A percentile compares a stretch with the other conserved stretches of the same genome.
phyloP scores from a whole-genome alignment of 2,888 invertebrate species.

The Agriopis aurantiaria region DNA sequence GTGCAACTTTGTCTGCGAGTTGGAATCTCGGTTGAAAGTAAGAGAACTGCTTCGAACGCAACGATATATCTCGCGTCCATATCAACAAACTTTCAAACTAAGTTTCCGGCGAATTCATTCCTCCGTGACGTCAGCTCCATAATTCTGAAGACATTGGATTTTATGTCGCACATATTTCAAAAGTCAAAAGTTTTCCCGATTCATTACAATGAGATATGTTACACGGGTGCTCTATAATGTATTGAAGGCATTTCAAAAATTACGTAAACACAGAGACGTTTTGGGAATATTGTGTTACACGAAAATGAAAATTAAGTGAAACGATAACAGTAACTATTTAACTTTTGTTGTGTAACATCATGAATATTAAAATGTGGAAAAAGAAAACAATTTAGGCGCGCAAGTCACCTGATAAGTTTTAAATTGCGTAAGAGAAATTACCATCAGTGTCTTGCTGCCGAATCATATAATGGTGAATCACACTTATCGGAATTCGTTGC shows the following conservation, averaged over 20 bases:
- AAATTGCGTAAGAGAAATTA: slow-evolving; percentile 37
- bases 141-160: slow-evolving; percentile 59
- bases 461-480: slow-evolving; percentile 38
- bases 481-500: slow-evolving; percentile 32
- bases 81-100: slow-evolving; percentile 71
- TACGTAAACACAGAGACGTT: slow-evolving; percentile 41
- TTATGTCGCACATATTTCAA: slow-evolving; percentile 49
- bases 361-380: slow-evolving; percentile 46
- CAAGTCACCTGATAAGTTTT: slow-evolving; percentile 44
- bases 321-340: slow-evolving; percentile 49
- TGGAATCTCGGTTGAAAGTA: slow-evolving; percentile 61
- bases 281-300: slow-evolving; percentile 45
- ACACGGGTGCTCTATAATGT: slow-evolving; percentile 28
- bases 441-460: slow-evolving; percentile 32
- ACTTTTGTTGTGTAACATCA: slow-evolving; percentile 45
- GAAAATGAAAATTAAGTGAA: slow-evolving; percentile 46
- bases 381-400: slow-evolving; percentile 41
- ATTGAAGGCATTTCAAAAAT: slow-evolving; percentile 38
- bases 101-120: slow-evolving; percentile 67
- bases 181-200: slow-evolving; percentile 38
- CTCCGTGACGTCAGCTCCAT: slow-evolving; percentile 66
- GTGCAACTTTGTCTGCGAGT: slow-evolving; percentile 73
- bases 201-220: slow-evolving; percentile 30
- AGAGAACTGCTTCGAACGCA: slow-evolving; percentile 68
- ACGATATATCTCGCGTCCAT: slow-evolving; percentile 68